These are phyloP conservation scores for Trogon surrucura DNA, from an alignment of 2,113 vertebrate species.

Conservation along the genomic window DNA sequence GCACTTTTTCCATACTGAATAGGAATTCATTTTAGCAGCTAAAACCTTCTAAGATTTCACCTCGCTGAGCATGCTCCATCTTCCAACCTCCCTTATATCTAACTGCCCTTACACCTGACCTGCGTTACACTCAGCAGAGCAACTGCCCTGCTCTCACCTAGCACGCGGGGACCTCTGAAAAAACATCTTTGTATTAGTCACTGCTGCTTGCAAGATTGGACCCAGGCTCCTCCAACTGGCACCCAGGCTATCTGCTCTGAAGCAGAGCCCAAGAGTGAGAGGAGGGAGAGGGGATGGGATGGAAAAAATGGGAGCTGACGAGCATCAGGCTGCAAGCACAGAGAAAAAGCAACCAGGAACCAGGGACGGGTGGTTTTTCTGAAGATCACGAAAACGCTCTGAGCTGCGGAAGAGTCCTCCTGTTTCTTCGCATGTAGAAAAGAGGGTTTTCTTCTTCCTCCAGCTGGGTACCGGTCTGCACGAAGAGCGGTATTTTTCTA, in stretches of 20 bases:
- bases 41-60: conserved; percentile 43
- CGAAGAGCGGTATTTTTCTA: not conserved
- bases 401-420: not conserved
- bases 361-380: rapidly evolving
- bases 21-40: conserved; percentile 19
- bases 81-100: not conserved
- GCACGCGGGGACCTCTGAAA: not conserved
- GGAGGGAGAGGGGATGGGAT: not conserved
- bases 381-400: not conserved
- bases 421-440: not conserved
- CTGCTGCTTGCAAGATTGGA: not conserved
- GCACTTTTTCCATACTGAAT: conserved; percentile 29
- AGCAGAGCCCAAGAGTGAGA: not conserved
- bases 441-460: not conserved
- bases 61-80: not conserved
- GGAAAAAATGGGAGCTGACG: not conserved
- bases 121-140: not conserved
- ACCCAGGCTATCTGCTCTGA: not conserved
- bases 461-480: not conserved
- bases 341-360: not conserved
- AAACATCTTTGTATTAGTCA: not conserved
- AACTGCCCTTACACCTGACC: not conserved
- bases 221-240: not conserved
- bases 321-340: not conserved
- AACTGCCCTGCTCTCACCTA: not conserved